phyloP scores from a whole-genome alignment of 2,888 invertebrate genomes.

The Cacoxenus indagator region DNA sequence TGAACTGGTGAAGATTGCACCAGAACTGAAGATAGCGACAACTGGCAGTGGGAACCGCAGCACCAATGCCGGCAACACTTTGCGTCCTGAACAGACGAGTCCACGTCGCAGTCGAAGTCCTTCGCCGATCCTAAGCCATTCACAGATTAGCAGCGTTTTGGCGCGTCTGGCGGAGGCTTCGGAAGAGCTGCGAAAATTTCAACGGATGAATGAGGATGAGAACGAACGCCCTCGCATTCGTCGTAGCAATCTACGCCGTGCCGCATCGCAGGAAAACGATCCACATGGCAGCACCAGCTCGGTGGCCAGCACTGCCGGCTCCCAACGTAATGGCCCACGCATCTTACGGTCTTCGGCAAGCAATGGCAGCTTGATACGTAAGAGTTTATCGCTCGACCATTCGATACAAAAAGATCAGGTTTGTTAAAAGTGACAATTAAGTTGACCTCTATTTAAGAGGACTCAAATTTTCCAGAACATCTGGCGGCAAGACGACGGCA shows the following conservation, averaged over 20 bases:
- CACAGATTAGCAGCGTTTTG: conserved; percentile 69
- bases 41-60: conserved; percentile 60
- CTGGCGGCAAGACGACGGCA: conserved; percentile 88
- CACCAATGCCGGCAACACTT: conserved; percentile 49
- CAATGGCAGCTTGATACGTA: conserved; percentile 76
- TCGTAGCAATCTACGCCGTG: conserved; percentile 69
- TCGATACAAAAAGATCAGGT: conserved; percentile 72
- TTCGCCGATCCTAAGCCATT: conserved; percentile 62
- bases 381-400: conserved; percentile 82
- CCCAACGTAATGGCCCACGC: conserved; percentile 66
- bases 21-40: conserved; percentile 74
- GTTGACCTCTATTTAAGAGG: neutral
- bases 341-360: conserved; percentile 62
- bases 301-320: conserved; percentile 57
- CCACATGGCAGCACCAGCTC: conserved; percentile 71
- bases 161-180: conserved; percentile 79
- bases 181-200: conserved; percentile 76
- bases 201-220: conserved; percentile 73
- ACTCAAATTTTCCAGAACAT: conserved; percentile 73
- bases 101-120: conserved; percentile 62
- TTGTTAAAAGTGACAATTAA: neutral
- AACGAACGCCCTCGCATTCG: conserved; percentile 72
- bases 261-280: conserved; percentile 79
- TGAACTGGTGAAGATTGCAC: conserved; percentile 82
- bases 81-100: conserved; percentile 61